Conservation (phyloP, 2,888 invertebrate genomes). For the Trichogramma evanescens region DNA sequence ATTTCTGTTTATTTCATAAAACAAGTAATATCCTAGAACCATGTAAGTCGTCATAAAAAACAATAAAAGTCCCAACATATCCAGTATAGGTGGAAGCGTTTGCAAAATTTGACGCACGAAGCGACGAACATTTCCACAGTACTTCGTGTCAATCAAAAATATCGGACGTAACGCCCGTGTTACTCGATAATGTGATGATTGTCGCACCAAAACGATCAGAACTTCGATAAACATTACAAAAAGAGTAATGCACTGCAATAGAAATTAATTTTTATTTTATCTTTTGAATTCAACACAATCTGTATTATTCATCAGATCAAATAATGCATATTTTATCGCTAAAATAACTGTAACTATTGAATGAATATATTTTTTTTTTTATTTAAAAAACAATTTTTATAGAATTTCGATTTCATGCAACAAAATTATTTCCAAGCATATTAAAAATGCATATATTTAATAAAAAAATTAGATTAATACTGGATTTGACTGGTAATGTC, state of each 20-base stretch:
- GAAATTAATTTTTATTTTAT: neutral
- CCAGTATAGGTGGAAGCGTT: slow-evolving; percentile 78
- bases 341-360: too few relatives aligned
- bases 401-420: too few relatives aligned
- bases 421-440: too few relatives aligned
- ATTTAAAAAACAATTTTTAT: neutral
- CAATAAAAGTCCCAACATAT: slow-evolving; percentile 76
- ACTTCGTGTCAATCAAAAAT: slow-evolving; percentile 78
- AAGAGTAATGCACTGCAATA: slow-evolving; percentile 61
- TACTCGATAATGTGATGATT: slow-evolving; percentile 78
- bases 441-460: too few relatives aligned
- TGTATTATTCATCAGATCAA: neutral
- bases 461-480: neutral
- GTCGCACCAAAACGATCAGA: slow-evolving; percentile 69
- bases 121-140: slow-evolving; percentile 70
- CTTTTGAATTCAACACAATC: neutral
- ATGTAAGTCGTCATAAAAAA: slow-evolving; percentile 81
- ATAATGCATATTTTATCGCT: neutral
- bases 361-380: neutral
- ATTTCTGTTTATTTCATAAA: slow-evolving; percentile 71
- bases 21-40: slow-evolving; percentile 74
- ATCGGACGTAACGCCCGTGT: slow-evolving; percentile 83
- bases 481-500: slow-evolving; percentile 24
- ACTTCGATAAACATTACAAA: slow-evolving; percentile 78
- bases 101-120: slow-evolving; percentile 76